Base-by-base conservation (phyloP, 2,113 vertebrate species). In the Procavia capensis region DNA sequence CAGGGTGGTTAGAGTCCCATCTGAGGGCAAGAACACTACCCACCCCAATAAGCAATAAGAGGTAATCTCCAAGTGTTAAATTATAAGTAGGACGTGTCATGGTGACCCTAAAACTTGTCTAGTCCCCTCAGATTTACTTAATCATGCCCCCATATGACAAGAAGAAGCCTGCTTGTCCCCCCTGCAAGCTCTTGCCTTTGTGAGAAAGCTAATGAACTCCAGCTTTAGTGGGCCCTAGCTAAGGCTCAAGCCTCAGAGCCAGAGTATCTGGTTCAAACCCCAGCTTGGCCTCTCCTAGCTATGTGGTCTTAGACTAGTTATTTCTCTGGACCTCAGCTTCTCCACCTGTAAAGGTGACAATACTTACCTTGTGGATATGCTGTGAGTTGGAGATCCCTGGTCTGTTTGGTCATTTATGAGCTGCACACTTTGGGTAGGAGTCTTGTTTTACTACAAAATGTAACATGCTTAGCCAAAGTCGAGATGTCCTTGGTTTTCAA, bases 211-310 rank as follows among this genome's bases (percentile, higher is more conserved):
- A 11, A 2, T 22, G 7, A 10, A 0, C 19, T 5, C 1, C n/a
- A 2, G 20, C 25, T 8, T 0, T 4, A 6, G 47, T 50, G 22
- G 59, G 41, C 2, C 0, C 0, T 4, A 19, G 31, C 14, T 1
- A 7, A 27, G 29, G 20, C 50, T 16, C 9, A 0, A 4, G 39
- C 34, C 29, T n/a, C 3, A 29, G 14, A 70, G 76, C 78, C 4
- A 8, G 34, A 14, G 34, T 2, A 0, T 39, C 39, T 0, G 3
- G n/a, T 63, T 64, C 50, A 22, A 29, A 2, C 19, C 72, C 57
- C 57, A 70, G 61, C 78, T 34, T 31, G 36, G 41, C 9, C n/a
- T 6, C 6, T 68, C 4, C 75, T 27, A 22, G 5, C 64, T 27
- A 0, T n/a, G 36, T 41, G 66, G 10, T 22, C 50, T 64, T 6